Conservation (phyloP, 2,113 vertebrate species). For the Chiloscyllium plagiosum region DNA sequence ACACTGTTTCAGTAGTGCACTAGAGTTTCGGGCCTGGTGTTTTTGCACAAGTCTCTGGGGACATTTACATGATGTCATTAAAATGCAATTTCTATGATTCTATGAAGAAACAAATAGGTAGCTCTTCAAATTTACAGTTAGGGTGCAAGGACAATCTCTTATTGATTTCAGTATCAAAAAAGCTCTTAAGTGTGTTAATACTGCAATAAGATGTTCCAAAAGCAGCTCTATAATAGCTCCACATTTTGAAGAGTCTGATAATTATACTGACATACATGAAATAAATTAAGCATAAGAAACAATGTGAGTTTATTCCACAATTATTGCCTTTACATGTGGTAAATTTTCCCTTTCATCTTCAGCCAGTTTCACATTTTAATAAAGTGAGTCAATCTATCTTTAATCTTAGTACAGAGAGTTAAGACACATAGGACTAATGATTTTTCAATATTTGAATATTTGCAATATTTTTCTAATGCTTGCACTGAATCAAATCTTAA, state of each 20-base stretch:
- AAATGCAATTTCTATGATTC: background rate
- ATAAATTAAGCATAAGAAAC: background rate
- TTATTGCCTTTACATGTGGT: background rate
- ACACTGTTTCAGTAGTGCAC: background rate
- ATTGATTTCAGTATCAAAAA: background rate
- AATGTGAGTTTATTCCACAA: constrained; percentile 14
- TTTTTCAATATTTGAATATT: background rate
- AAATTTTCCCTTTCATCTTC: background rate
- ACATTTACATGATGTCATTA: background rate
- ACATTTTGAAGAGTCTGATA: background rate
- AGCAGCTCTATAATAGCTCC: background rate
- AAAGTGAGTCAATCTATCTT: background rate
- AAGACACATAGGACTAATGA: background rate
- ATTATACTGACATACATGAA: background rate
- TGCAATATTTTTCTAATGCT: background rate
- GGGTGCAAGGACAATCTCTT: background rate
- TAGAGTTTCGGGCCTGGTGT: background rate
- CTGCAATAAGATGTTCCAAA: background rate
- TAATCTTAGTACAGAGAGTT: background rate
- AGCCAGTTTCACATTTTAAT: background rate
- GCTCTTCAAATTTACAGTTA: background rate
- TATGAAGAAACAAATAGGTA: background rate
- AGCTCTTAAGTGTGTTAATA: background rate
- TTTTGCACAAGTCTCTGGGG: background rate
- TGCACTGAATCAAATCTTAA: background rate